Base-by-base conservation (phyloP, 2,797 vertebrate species). In the Darevskia nairensis region DNA sequence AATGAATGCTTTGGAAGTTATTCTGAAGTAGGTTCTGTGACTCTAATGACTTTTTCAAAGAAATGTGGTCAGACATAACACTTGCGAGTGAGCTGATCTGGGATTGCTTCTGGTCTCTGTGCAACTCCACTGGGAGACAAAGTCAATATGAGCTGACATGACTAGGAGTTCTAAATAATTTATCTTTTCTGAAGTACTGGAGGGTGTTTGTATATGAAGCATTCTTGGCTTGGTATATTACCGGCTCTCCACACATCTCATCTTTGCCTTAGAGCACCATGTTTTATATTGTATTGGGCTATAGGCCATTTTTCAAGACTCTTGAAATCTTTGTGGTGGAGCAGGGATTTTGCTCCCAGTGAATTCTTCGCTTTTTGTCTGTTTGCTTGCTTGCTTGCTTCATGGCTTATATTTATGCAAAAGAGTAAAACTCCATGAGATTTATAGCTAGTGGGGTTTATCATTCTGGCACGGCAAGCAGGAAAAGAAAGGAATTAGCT, bases 91-190 rank as follows among this genome's bases (percentile, higher is more conserved):
- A 79, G 11, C 3, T 41, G 41, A 66, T 66, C 59, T 88, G 82
- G 41, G 41, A 75, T 55, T 76, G 41, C 74, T 75, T 88, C n/a
- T 83, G 74, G 86, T 69, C 59, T 82, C 72, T 77, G 13, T 41
- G 71, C 44, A 6, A 29, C 59, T 89, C 83, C 61, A 6, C 32
- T 81, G 59, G 44, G 61, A 85, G 39, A 82, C 32, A 81, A 46
- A 77, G 64, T 68, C 59, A 85, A 29, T 81, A 59, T 80, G 79
- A 44, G 29, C 29, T 89, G 78, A 81, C 71, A 76, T 59, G 78
- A 32, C 35, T 75, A 55, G 61, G 32, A 85, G 27, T 29, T 68
- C 71, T 82, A 85, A 89, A 89, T 89, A 85, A 89, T 85, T 75
- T 75, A 81, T 89, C 77, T 68, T 81, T 76, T 29, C 78, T 89